phyloP scores from a whole-genome alignment of 2,113 vertebrate species.

The Lepisosteus osseus region DNA sequence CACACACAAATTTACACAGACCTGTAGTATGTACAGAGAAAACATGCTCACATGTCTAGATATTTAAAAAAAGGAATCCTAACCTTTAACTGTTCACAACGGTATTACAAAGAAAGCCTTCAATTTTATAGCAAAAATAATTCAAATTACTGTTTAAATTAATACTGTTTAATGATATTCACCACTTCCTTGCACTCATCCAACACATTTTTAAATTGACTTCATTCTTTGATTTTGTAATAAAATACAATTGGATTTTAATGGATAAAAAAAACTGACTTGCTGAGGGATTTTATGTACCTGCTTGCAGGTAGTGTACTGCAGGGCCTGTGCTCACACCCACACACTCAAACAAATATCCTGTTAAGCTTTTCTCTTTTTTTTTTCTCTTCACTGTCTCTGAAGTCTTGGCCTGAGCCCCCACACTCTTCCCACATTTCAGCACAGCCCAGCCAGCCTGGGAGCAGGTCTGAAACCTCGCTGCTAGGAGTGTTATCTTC shows the following conservation, averaged over 20 bases:
- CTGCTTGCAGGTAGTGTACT: conserved; percentile 8
- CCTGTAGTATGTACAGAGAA: background rate
- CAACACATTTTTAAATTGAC: background rate
- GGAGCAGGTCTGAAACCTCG: conserved; percentile 53
- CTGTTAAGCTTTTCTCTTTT: conserved; percentile 35
- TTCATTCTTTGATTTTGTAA: background rate
- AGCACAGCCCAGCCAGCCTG: conserved; percentile 25
- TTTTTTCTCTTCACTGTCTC: background rate
- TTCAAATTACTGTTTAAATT: too few species aligned
- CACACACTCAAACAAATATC: conserved; percentile 23
- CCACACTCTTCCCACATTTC: conserved; percentile 20
- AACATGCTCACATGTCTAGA: background rate
- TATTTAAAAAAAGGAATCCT: background rate
- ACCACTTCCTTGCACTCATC: background rate
- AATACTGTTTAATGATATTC: background rate
- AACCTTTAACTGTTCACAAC: too few species aligned
- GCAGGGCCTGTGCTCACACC: background rate
- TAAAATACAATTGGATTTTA: too few species aligned
- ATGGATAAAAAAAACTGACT: background rate
- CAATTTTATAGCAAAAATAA: too few species aligned
- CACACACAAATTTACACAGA: conserved; percentile 9
- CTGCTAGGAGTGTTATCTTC: conserved; percentile 54
- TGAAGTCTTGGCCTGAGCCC: conserved; percentile 4
- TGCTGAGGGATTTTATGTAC: background rate
- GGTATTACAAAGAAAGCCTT: background rate